Base-by-base conservation (phyloP, 2,113 vertebrate species). In the Calyptomena viridis region DNA sequence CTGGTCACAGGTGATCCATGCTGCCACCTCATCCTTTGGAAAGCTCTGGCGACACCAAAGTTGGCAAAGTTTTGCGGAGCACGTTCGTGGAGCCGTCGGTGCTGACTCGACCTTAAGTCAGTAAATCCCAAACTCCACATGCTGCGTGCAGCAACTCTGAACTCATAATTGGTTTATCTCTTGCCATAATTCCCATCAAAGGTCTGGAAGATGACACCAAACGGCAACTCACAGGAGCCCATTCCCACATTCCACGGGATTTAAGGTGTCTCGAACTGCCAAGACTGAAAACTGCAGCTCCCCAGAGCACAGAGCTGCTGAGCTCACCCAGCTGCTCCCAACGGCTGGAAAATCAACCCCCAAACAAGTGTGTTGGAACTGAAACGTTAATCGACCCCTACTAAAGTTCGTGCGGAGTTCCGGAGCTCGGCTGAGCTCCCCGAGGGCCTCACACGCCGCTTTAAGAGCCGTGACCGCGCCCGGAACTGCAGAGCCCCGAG, bases 331-430 rank as follows among this genome's bases (percentile, higher is more conserved):
- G 78, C 73, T 21, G 4, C 62, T 59, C 27, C 8, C 46, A 46
- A 7, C 0, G 0, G 12, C 59, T 3, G 12, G 23, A 9, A 66
- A 86, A 75, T 13, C 5, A 60, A 53, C 30, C 40, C 71, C 20
- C 15, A 28, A 9, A 27, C 15, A 37, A 15, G 8, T 2, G 6
- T 1, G 1, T 1, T 15, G 1, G 8, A 39, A 68, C 24, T 0
- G 42, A 59, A 55, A 27, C 0, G 0, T 24, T 30, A 5, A 59
- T 30, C 18, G 40, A 81, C 3, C 12, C 35, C 37, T 9, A 1
- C 4, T 0, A 1, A 62, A 66, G 53, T 0, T 2, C 56, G 69
- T 6, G 6, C 42, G 24, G 53, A 22, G 56, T 14, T 1, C 13
- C 59, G 1, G 55, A 63, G 35, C 6, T 46, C 20, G 5, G 19